Evolutionary conservation across 2,113 vertebrate genomes (phyloP).

Genomic region (Ciconia boyciana): DNA sequence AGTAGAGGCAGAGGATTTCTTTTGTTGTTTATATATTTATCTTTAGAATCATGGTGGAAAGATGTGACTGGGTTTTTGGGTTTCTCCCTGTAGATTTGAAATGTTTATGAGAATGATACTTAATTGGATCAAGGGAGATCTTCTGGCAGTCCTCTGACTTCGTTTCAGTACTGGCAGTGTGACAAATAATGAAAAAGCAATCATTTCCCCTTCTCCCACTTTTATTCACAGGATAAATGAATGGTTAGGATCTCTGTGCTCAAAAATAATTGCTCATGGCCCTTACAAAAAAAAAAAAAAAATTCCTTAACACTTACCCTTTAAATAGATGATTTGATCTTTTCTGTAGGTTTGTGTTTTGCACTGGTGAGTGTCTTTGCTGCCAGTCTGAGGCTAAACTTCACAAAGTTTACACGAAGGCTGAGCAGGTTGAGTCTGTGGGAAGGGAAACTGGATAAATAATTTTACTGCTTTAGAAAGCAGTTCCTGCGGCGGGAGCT

Average conservation of each 20-base stretch:
- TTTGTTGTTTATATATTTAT: neutral
- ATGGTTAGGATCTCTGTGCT: neutral
- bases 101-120: neutral
- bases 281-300: neutral
- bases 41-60: neutral
- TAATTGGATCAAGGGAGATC: slow-evolving; percentile 21
- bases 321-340: neutral
- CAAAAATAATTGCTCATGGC: slow-evolving; percentile 21
- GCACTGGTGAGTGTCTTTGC: neutral
- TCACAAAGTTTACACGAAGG: neutral
- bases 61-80: neutral
- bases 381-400: neutral
- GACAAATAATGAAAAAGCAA: slow-evolving; percentile 25
- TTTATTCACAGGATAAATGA: slow-evolving; percentile 13
- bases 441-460: neutral
- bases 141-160: slow-evolving; percentile 17
- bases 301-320: neutral
- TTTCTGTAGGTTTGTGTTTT: neutral
- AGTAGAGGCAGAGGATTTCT: neutral
- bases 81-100: neutral
- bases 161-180: neutral
- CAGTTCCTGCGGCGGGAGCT: neutral
- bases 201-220: slow-evolving; percentile 2
- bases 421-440: neutral
- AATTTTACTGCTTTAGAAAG: neutral